These are phyloP conservation scores for Mirounga angustirostris DNA, from an alignment of 2,113 vertebrate genomes.

Conservation along the genomic window DNA sequence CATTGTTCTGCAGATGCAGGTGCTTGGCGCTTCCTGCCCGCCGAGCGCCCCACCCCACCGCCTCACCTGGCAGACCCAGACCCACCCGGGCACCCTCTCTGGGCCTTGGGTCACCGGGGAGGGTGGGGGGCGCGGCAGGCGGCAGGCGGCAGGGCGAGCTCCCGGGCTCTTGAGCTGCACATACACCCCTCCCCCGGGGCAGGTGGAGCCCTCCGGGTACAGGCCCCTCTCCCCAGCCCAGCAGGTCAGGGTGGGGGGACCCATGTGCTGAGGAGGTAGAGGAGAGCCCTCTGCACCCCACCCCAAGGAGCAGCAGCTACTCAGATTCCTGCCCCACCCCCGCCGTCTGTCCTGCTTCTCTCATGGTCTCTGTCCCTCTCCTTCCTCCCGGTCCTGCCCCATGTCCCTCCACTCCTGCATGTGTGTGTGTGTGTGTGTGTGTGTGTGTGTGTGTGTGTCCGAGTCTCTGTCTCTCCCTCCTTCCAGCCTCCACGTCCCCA, in stretches of 20 bases:
- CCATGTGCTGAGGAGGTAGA: accelerated
- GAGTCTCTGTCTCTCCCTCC: not conserved
- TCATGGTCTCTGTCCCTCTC: accelerated
- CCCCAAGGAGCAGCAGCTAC: not conserved
- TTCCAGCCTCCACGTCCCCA: not conserved
- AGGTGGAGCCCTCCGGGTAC: not conserved
- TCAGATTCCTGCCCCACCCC: not conserved
- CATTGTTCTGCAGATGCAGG: accelerated
- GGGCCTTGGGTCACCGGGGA: not conserved
- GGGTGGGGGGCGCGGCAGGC: accelerated
- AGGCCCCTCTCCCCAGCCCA: accelerated
- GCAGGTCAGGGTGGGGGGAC: not conserved
- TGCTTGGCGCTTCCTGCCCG: accelerated
- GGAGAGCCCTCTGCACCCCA: not conserved
- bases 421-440: not conserved
- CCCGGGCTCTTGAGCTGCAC: not conserved
- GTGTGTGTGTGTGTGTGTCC: too few species aligned
- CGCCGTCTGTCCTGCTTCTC: not conserved
- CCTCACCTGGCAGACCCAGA: not conserved
- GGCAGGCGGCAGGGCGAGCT: accelerated
- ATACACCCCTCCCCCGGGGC: not conserved
- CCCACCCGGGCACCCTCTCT: not conserved
- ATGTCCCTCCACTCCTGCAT: too few species aligned
- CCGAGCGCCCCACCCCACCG: accelerated
- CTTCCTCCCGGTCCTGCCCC: not conserved